phyloP scores from a whole-genome alignment of 2,888 invertebrate species.

The Oscheius sp. region DNA sequence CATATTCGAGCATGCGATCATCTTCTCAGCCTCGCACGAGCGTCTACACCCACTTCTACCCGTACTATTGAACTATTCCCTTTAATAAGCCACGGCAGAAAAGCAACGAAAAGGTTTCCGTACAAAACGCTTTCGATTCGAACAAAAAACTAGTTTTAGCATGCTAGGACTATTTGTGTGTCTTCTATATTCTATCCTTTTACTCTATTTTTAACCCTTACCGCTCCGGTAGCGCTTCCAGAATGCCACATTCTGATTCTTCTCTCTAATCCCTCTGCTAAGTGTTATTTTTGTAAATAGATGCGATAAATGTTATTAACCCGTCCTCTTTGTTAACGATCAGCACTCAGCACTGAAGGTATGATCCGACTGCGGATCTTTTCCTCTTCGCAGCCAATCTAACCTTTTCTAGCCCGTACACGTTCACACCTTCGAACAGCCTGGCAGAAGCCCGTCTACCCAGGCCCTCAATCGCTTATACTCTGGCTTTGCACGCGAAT shows the following conservation, averaged over 20 bases:
- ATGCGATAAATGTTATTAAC: slow-evolving; percentile 38
- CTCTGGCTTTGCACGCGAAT: slow-evolving; percentile 62
- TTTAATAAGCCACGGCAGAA: background rate
- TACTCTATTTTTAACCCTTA: slow-evolving; percentile 20
- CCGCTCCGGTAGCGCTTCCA: slow-evolving; percentile 32
- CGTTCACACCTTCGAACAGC: slow-evolving; percentile 44
- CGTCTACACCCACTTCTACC: slow-evolving; percentile 72
- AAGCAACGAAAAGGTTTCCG: background rate
- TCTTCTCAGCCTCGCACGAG: slow-evolving; percentile 67
- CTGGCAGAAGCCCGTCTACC: slow-evolving; percentile 56
- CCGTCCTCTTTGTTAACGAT: slow-evolving; percentile 29
- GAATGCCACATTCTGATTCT: background rate
- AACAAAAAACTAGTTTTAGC: background rate
- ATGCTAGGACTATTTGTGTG: slow-evolving; percentile 30
- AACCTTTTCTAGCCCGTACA: slow-evolving; percentile 45
- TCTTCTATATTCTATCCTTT: slow-evolving; percentile 29
- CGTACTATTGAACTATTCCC: slow-evolving; percentile 65
- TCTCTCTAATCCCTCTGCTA: slow-evolving; percentile 17
- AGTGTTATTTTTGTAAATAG: slow-evolving; percentile 36
- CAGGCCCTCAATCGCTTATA: slow-evolving; percentile 63
- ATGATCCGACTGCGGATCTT: slow-evolving; percentile 1
- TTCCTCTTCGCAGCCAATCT: background rate
- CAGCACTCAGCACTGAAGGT: slow-evolving; percentile 4
- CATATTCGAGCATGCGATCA: slow-evolving; percentile 64
- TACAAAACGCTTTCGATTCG: background rate